phyloP scores from a whole-genome alignment of 1,140 invertebrate genomes.

The Coenobita brevimanus region DNA sequence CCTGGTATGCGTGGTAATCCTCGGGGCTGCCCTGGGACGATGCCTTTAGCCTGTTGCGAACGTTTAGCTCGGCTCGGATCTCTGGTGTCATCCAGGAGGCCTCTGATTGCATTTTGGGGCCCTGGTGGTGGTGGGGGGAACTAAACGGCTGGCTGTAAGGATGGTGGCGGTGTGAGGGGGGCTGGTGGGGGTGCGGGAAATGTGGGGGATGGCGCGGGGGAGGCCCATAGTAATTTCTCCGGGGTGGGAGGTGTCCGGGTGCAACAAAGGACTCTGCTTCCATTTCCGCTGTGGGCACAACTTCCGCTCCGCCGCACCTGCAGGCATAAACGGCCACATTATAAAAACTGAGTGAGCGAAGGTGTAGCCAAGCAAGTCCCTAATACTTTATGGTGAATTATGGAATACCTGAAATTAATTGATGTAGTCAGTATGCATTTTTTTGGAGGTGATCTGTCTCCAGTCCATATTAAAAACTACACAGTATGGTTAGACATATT shows the following conservation, averaged over 20 bases:
- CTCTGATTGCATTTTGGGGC: background rate
- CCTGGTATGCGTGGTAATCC: slow-evolving; percentile 2
- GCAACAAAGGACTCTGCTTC: slow-evolving; percentile 19
- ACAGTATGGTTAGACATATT: too few relatives aligned
- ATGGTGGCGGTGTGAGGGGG: too few relatives aligned
- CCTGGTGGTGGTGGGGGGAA: too few relatives aligned
- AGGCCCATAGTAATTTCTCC: background rate
- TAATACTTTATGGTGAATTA: too few relatives aligned
- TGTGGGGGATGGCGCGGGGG: background rate
- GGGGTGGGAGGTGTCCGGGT: slow-evolving; percentile 19
- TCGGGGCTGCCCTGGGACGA: background rate
- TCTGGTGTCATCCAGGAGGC: slow-evolving; percentile 5
- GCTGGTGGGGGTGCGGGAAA: background rate
- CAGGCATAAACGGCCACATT: too few relatives aligned
- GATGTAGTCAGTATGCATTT: too few relatives aligned
- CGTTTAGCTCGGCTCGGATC: background rate
- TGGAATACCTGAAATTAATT: too few relatives aligned
- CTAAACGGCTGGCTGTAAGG: too few relatives aligned
- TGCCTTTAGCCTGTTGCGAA: background rate
- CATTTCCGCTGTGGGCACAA: background rate
- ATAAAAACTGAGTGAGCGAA: too few relatives aligned
- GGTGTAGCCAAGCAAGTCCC: too few relatives aligned
- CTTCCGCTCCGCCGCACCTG: background rate
- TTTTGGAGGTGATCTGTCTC: too few relatives aligned
- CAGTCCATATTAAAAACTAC: too few relatives aligned